A percentile compares a stretch with the other conserved stretches of the same genome.
phyloP scores from a whole-genome alignment of 1,140 invertebrate species.

The Zophobas morio region DNA sequence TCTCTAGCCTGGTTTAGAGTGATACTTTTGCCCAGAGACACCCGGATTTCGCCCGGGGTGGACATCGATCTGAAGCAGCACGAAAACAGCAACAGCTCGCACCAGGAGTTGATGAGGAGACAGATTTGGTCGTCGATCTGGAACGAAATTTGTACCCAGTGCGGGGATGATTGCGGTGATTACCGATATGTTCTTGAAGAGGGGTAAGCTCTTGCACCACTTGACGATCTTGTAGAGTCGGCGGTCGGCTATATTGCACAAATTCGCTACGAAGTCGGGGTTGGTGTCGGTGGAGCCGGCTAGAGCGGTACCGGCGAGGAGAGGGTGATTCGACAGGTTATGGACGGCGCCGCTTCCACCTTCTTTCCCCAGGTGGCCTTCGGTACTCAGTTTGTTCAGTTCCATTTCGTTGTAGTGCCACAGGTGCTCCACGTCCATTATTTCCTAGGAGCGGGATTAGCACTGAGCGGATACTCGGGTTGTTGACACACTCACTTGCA shows the following conservation, averaged over 20 bases:
- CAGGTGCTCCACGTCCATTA: conserved; percentile 94
- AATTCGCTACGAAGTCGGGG: conserved; percentile 87
- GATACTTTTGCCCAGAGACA: conserved; percentile 66
- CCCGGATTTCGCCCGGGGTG: conserved; percentile 87
- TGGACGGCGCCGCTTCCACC: conserved; percentile 66
- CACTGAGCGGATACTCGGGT: background rate
- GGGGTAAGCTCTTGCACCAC: conserved; percentile 97
- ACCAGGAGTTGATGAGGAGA: conserved; percentile 97
- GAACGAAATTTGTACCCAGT: conserved; percentile 60
- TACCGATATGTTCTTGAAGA: conserved; percentile 96
- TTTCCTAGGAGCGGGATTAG: conserved; percentile 75
- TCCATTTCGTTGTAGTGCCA: conserved; percentile 91
- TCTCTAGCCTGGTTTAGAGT: conserved; percentile 70
- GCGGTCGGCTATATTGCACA: conserved; percentile 95
- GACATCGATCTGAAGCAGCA: conserved; percentile 92
- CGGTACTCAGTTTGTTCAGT: conserved; percentile 72
- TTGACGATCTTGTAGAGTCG: conserved; percentile 97
- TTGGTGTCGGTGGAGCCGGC: conserved; percentile 79
- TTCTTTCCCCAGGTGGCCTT: conserved; percentile 67
- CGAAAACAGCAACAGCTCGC: conserved; percentile 93
- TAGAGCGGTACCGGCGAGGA: conserved; percentile 71
- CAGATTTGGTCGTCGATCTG: conserved; percentile 97
- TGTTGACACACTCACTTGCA: conserved; percentile 68
- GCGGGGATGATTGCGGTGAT: conserved; percentile 56
- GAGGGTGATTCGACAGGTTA: conserved; percentile 71